phyloP scores from a whole-genome alignment of 2,113 vertebrate species.

The Phylloscopus trochilus region DNA sequence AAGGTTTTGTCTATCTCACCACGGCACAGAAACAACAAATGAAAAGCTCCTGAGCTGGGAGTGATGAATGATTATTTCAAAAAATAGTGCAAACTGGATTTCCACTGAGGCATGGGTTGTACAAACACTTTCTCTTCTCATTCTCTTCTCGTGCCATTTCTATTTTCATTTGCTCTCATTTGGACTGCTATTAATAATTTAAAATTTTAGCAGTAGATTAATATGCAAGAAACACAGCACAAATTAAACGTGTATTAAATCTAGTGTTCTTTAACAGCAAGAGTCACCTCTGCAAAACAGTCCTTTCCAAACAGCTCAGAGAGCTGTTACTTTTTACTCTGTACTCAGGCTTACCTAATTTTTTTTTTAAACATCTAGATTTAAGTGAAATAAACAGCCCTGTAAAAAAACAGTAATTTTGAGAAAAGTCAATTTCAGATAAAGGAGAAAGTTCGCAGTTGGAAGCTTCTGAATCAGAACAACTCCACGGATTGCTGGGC shows the following conservation, averaged over 20 bases:
- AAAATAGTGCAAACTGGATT: neutral
- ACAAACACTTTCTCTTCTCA: neutral
- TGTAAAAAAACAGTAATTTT: neutral
- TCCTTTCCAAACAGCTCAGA: neutral
- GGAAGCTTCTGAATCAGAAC: neutral
- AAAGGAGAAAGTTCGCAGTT: neutral
- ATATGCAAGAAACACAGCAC: neutral
- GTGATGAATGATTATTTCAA: neutral
- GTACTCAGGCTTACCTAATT: neutral
- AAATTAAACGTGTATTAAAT: neutral
- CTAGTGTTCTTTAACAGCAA: neutral
- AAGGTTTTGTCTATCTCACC: neutral
- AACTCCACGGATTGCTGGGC: neutral
- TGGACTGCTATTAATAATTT: neutral
- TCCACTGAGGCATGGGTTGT: neutral
- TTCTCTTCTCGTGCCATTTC: neutral
- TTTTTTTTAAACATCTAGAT: neutral
- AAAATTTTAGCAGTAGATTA: neutral
- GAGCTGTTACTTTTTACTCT: neutral
- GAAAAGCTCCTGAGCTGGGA: neutral
- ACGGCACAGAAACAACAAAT: neutral
- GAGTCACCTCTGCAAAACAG: neutral
- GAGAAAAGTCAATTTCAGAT: neutral
- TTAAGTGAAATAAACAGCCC: neutral
- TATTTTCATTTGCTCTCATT: neutral